These are phyloP conservation scores for Acanthisitta chloris DNA, from an alignment of 2,113 vertebrate genomes.

Conservation along the genomic window DNA sequence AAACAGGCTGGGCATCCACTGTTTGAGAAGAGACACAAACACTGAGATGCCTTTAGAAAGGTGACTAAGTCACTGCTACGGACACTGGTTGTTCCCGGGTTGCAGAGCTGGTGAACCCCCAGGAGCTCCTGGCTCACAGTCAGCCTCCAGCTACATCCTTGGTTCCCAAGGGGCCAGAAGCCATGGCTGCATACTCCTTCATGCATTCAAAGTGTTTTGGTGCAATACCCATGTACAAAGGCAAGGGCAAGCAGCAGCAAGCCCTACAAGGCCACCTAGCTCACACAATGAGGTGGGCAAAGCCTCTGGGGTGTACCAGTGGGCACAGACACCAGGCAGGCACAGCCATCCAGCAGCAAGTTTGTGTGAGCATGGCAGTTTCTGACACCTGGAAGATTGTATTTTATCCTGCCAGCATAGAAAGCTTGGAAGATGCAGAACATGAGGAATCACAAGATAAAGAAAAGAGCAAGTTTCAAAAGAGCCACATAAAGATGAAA, in stretches of 20 bases:
- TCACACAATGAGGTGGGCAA: neutral
- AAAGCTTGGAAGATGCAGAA: neutral
- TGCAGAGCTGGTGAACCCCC: neutral
- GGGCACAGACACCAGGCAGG: neutral
- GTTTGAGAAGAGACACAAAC: neutral
- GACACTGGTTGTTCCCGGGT: neutral
- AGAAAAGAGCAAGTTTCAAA: neutral
- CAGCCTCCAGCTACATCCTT: neutral
- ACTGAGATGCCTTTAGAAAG: neutral
- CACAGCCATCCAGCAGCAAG: neutral
- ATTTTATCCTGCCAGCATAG: neutral
- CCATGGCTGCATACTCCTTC: neutral
- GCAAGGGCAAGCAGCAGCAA: neutral
- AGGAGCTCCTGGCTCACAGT: neutral
- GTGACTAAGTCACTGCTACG: neutral
- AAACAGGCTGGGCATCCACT: neutral
- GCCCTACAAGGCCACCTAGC: neutral
- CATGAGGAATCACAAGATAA: neutral
- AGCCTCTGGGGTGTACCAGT: neutral
- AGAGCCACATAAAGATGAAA: neutral
- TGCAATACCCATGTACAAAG: neutral
- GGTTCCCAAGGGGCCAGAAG: neutral
- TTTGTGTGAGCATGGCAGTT: neutral
- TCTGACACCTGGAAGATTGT: neutral
- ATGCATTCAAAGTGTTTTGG: neutral